Percentiles rank a stretch among this genome's conserved stretches.
Conservation (phyloP, 2,113 vertebrate species). For the Menura novaehollandiae region DNA sequence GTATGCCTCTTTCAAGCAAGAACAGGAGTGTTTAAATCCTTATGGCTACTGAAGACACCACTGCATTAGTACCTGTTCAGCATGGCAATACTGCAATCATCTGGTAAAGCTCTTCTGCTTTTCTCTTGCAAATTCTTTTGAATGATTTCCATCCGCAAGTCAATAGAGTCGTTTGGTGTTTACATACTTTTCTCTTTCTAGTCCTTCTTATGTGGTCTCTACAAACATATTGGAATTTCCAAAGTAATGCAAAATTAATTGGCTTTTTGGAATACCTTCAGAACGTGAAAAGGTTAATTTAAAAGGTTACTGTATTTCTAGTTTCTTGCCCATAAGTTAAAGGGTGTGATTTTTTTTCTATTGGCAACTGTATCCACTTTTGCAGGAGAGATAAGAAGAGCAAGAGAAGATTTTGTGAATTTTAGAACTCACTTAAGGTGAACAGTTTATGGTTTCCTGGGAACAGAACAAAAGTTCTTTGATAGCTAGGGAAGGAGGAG, state of each 20-base stretch:
- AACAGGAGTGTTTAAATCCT: background rate
- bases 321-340: background rate
- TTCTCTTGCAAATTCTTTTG: background rate
- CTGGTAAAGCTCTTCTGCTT: background rate
- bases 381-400: background rate
- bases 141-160: background rate
- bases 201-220: background rate
- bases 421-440: background rate
- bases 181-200: background rate
- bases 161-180: background rate
- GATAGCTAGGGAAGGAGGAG: background rate
- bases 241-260: background rate
- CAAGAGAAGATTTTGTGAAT: background rate
- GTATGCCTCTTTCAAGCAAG: background rate
- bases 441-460: background rate
- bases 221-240: background rate
- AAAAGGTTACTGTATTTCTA: background rate
- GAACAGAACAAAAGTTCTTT: background rate
- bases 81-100: background rate
- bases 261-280: background rate
- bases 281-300: background rate
- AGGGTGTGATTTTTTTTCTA: background rate
- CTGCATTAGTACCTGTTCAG: background rate
- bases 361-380: background rate
- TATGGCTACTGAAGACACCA: background rate